phyloP scores from a whole-genome alignment of 2,797 vertebrate genomes.

The Buceros bicornis region DNA sequence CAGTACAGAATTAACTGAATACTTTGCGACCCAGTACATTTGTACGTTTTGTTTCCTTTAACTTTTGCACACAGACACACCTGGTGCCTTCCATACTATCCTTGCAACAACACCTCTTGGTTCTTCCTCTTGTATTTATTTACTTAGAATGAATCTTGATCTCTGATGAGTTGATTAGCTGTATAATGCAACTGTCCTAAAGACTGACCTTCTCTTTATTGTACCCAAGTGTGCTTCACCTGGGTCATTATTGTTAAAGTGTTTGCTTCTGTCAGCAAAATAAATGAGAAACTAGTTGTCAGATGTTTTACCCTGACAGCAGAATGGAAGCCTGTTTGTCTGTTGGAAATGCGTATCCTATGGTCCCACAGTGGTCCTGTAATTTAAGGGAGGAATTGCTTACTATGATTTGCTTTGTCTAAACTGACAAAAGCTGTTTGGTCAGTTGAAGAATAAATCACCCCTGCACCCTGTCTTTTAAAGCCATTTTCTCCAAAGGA shows the following conservation, averaged over 20 bases:
- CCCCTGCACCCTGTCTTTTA: not conserved
- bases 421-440: conserved; percentile 15
- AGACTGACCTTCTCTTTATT: not conserved
- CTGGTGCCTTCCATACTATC: conserved; percentile 22
- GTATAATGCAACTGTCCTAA: not conserved
- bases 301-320: not conserved
- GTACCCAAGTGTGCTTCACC: not conserved
- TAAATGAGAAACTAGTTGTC: not conserved
- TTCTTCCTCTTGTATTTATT: conserved; percentile 11
- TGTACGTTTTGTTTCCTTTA: not conserved
- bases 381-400: not conserved
- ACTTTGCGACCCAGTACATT: not conserved
- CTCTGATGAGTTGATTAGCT: not conserved
- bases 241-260: not conserved
- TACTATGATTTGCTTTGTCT: not conserved
- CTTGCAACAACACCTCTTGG: not conserved
- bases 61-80: conserved; percentile 32
- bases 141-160: not conserved
- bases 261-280: conserved; percentile 10
- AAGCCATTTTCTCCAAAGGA: not conserved
- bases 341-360: not conserved
- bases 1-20: not conserved
- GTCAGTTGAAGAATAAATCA: not conserved
- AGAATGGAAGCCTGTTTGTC: not conserved
- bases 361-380: not conserved